phyloP scores from a whole-genome alignment of 2,888 invertebrate species.

The Orthonychiurus folsomi region DNA sequence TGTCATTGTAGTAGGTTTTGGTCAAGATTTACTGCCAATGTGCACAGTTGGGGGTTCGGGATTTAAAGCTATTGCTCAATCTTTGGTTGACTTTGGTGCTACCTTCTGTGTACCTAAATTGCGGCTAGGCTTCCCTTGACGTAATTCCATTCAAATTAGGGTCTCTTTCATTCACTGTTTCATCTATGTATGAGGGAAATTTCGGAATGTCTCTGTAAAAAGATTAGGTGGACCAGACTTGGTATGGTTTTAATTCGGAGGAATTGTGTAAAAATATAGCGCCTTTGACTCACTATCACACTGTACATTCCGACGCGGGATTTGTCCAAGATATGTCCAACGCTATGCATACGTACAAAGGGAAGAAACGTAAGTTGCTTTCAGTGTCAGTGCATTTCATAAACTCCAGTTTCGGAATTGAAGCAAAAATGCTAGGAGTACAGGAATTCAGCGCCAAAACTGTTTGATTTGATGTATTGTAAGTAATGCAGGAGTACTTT shows the following conservation, averaged over 20 bases:
- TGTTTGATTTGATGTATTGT: neutral
- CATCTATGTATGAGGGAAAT: neutral
- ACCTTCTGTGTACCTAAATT: neutral
- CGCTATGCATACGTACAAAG: constrained; percentile 6
- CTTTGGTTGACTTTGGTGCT: constrained; percentile 8
- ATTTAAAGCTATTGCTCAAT: constrained; percentile 7
- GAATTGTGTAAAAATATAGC: too few species aligned
- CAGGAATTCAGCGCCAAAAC: neutral
- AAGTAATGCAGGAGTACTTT: neutral
- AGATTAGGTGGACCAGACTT: too few species aligned
- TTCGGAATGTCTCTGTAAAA: too few species aligned
- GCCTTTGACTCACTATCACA: too few species aligned
- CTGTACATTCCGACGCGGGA: too few species aligned
- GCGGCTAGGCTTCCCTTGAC: neutral
- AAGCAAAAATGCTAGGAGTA: constrained; percentile 8
- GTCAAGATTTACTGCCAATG: constrained; percentile 3
- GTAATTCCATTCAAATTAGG: neutral
- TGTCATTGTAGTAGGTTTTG: neutral
- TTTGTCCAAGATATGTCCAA: too few species aligned
- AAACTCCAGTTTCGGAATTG: neutral
- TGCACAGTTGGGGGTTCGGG: neutral
- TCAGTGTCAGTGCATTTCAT: constrained; percentile 10
- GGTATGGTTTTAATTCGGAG: too few species aligned
- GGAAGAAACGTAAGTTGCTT: constrained; percentile 3
- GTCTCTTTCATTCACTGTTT: neutral